phyloP scores from a whole-genome alignment of 2,888 invertebrate genomes.

The Epirrita christyi region DNA sequence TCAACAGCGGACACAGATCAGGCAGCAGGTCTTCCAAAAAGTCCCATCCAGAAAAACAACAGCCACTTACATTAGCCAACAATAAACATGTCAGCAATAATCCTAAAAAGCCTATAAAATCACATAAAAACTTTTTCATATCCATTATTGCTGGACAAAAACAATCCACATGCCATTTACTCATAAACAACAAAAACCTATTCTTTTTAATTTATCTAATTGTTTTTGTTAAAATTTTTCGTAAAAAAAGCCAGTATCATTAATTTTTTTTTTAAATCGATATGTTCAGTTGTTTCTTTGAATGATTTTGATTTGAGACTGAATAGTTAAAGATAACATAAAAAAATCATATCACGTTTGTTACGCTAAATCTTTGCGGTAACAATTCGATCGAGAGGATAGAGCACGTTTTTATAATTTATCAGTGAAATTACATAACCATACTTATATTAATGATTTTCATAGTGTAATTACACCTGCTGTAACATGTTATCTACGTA shows the following conservation, averaged over 20 bases:
- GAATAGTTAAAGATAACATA: constrained; percentile 15
- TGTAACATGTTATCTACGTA: too few species aligned
- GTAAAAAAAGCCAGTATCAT: neutral
- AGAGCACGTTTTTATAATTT: constrained; percentile 45
- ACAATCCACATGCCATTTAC: constrained; percentile 26
- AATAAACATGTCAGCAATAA: constrained; percentile 48
- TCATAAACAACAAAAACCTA: constrained; percentile 16
- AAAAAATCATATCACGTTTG: constrained; percentile 63
- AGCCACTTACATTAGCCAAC: constrained; percentile 52
- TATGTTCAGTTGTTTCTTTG: constrained; percentile 23
- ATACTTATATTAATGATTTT: neutral
- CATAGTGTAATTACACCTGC: too few species aligned
- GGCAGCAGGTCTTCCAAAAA: constrained; percentile 60
- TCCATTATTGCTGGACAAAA: constrained; percentile 42
- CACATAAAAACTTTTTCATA: constrained; percentile 45
- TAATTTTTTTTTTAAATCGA: constrained; percentile 20
- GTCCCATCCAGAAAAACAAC: constrained; percentile 65
- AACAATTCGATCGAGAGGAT: constrained; percentile 40
- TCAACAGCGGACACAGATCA: constrained; percentile 63
- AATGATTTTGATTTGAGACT: constrained; percentile 24
- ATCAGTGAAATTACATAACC: constrained; percentile 39
- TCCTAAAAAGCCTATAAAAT: constrained; percentile 44
- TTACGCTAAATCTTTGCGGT: constrained; percentile 38
- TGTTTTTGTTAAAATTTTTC: neutral
- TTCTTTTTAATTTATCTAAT: constrained; percentile 29